A percentile compares a stretch with the other conserved stretches of the same genome.
Evolutionary conservation across 2,888 invertebrate genomes (phyloP).

Genomic region (Chesias legatella): DNA sequence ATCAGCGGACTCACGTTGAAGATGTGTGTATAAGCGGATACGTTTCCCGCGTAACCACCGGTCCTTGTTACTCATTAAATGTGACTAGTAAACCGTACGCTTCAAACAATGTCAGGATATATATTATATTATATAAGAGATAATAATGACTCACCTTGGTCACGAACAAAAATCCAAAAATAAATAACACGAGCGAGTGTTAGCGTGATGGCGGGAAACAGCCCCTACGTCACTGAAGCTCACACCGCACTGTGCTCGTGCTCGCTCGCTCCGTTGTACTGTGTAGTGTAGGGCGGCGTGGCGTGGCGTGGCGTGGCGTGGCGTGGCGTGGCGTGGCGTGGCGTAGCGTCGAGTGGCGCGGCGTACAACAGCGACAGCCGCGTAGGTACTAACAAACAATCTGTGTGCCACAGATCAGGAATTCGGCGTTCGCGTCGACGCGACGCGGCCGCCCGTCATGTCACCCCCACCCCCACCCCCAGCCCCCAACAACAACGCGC

Average conservation of each 20-base stretch:
- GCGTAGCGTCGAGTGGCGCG: no score
- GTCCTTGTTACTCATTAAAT: no score
- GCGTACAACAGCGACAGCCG: no score
- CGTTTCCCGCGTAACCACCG: not conserved
- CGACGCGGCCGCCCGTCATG: not conserved
- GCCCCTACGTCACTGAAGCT: constrained; percentile 23
- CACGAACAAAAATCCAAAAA: constrained; percentile 24
- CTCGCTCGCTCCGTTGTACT: not conserved
- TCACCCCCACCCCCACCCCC: not conserved
- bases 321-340: no score
- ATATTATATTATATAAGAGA: no score
- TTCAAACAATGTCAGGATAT: no score
- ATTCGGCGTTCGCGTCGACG: constrained; percentile 5
- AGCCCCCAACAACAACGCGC: no score
- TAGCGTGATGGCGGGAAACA: constrained; percentile 26
- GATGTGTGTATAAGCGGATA: constrained; percentile 7
- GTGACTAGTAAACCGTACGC: no score
- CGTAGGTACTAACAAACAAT: no score
- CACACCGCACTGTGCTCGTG: constrained; percentile 14
- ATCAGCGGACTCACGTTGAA: no score
- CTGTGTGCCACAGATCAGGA: constrained; percentile 9
- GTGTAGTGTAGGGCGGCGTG: no score
- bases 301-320: no score
- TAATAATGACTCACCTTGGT: not conserved
- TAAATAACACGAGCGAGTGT: constrained; percentile 17